Percentiles rank a stretch among this genome's conserved stretches.
phyloP scores from a whole-genome alignment of 1,140 invertebrate genomes.

The Frieseomelitta varia region DNA sequence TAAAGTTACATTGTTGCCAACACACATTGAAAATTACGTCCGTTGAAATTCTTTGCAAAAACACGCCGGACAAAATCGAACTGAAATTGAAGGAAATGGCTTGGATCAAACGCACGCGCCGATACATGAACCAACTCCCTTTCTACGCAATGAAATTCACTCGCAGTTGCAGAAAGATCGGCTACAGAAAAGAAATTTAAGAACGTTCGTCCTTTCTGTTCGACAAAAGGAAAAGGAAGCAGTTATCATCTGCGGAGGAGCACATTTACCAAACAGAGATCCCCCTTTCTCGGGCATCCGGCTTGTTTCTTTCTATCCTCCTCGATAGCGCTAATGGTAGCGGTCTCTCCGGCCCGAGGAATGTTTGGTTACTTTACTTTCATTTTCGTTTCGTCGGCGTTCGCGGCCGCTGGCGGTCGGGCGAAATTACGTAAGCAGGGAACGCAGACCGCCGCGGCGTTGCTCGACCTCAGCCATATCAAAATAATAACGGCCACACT shows the following conservation, averaged over 20 bases:
- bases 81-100: too few species aligned
- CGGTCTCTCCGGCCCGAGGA: constrained; percentile 68
- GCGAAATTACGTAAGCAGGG: constrained; percentile 68
- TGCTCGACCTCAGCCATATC: constrained; percentile 73
- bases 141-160: too few species aligned
- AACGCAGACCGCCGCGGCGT: constrained; percentile 38
- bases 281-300: constrained; percentile 13
- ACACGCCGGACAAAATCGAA: too few species aligned
- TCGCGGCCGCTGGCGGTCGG: constrained; percentile 65
- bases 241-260: constrained; percentile 54
- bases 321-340: constrained; percentile 26
- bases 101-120: too few species aligned
- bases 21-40: too few species aligned
- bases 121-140: too few species aligned
- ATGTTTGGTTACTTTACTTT: constrained; percentile 80
- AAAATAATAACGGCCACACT: constrained; percentile 78
- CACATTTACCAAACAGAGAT: constrained; percentile 61
- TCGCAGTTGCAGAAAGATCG: too few species aligned
- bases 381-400: constrained; percentile 79
- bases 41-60: too few species aligned
- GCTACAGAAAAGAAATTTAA: not conserved
- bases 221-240: constrained; percentile 54
- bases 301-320: constrained; percentile 24
- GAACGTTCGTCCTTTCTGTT: constrained; percentile 14
- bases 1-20: too few species aligned